Conservation (phyloP, 23 tunicate species). For the Halocynthia roretzi region DNA sequence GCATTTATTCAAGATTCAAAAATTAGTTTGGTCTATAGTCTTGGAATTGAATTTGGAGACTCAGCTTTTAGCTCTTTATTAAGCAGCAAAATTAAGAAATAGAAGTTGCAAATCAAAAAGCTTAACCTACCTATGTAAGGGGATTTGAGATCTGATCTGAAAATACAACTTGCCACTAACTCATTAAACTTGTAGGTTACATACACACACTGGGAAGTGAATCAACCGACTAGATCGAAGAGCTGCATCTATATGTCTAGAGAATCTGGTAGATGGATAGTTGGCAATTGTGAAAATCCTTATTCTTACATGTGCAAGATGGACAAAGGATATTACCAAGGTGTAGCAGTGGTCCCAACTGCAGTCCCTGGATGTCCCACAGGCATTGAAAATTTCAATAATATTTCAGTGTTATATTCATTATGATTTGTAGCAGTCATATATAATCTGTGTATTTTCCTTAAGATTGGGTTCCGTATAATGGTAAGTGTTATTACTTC, state of each 20-base stretch:
- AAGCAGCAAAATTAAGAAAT: too few species aligned
- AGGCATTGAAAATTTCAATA: constrained; percentile 17
- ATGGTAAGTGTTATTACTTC: constrained; percentile 56
- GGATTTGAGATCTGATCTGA: too few species aligned
- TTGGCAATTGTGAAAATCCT: constrained; percentile 35
- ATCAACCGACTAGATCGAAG: constrained; percentile 53
- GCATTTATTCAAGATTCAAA: too few species aligned
- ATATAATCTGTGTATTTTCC: too few species aligned
- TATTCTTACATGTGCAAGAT: constrained; percentile 67
- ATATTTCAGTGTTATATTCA: too few species aligned
- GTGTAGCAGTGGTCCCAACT: constrained; percentile 50
- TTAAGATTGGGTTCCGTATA: constrained; percentile 75
- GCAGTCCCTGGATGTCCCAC: constrained; percentile 69
- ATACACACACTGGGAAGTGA: constrained; percentile 62
- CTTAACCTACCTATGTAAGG: too few species aligned
- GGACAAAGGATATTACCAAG: constrained; percentile 54
- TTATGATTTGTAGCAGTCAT: too few species aligned
- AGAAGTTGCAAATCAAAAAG: too few species aligned
- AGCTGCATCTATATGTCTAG: constrained; percentile 49
- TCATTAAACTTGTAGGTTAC: constrained; percentile 31
- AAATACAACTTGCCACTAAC: too few species aligned
- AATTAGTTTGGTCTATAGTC: too few species aligned
- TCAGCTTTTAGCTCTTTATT: too few species aligned
- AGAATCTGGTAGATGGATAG: constrained; percentile 64
- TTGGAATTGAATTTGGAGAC: too few species aligned